Evolutionary conservation across 2,797 vertebrate genomes (phyloP), one percentile per base, ranked within the genome.

Genomic region (Gallinago nigripennis): DNA sequence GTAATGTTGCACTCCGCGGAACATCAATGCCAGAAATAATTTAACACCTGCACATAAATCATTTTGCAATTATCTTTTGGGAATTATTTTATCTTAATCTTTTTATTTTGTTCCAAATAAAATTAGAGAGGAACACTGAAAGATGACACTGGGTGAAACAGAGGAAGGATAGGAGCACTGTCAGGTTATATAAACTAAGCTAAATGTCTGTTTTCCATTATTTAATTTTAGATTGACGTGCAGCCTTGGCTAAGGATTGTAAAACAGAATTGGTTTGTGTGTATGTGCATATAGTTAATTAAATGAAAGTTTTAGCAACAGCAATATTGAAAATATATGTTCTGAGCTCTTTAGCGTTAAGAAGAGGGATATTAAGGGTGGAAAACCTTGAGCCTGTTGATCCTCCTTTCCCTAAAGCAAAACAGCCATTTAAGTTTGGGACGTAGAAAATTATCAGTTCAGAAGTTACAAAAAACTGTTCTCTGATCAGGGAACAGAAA

Each of bases 21-120:
- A 89, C 90, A 88, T 93, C 90, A 79, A 82, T 94, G 92, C 90
- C 92, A 96, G 94, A 92, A 94, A 94, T 65, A 92, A 97, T 93
- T 96, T 97, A 96, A 93, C 97, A 98, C 97, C 97, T 98, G 96
- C 94, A 94, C 85, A 88, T 97, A 97, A 97, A 97, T 98, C 96
- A 94, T 95, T 96, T 97, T 94, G 84, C 92, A 97, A 96, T 97
- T 90, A 79, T 95, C 97, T 97, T 95, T 96, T 92, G 89, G 93
- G 91, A 95, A 93, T 95, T 96, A 95, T 96, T 97, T 97, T 95
- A 95, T 90, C 90, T 95, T 87, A 79, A 95, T 90, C 94, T 96
- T 98, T 95, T 97, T 94, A 97, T 97, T 97, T 95, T 93, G 91
- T 96, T 97, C 96, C 92, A 97, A 96, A 95, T 96, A 95, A 96